Evolutionary conservation across 1,140 invertebrate genomes (phyloP), one percentile per base, ranked within the genome.

Genomic region (Chelonus insularis): DNA sequence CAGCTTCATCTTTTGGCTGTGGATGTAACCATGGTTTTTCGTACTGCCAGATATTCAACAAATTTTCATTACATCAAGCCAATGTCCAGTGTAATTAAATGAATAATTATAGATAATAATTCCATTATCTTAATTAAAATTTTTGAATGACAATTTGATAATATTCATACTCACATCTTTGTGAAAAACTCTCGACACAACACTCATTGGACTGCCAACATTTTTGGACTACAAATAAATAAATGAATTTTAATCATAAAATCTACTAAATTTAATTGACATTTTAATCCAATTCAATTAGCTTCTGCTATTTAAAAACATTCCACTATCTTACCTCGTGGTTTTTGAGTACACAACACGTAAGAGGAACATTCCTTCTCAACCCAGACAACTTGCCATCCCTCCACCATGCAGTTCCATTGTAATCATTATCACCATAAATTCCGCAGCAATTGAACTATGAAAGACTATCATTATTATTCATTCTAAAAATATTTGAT

Each of bases 361-460:
- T 83, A 39, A 77, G 68, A 16, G 79, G 76, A 11, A 84, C 80
- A 41, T 79, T 77, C 57, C 64, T 71, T 36, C 62, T 74, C 55
- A 47, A 68, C 4, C 74, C 73, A n/a, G 72, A 74, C 57, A 73
- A 69, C 56, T 73, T 66, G 8, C 63, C 70, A 23, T 78, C 72
- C 32, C 76, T 78, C 73, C 74, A 79, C 82, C 82, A 85, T 8
- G 68, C 70, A 48, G 84, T 85, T 32, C 78, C 77, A 56, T 76
- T 74, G 63, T 84, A 86, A 70, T 86, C 84, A 5, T 36, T 55
- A 39, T 79, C 76, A n/a, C 72, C 73, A 25, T 82, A 63, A 48
- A 85, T 82, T 37, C 84, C 85, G 66, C 85, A 86, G 67, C 85
- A 86, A 65, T 84, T 80, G 64, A 85, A 84, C 84, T 86, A 69